Evolutionary conservation across 2,113 vertebrate species (phyloP).

Genomic region (Chlamydotis undulata): DNA sequence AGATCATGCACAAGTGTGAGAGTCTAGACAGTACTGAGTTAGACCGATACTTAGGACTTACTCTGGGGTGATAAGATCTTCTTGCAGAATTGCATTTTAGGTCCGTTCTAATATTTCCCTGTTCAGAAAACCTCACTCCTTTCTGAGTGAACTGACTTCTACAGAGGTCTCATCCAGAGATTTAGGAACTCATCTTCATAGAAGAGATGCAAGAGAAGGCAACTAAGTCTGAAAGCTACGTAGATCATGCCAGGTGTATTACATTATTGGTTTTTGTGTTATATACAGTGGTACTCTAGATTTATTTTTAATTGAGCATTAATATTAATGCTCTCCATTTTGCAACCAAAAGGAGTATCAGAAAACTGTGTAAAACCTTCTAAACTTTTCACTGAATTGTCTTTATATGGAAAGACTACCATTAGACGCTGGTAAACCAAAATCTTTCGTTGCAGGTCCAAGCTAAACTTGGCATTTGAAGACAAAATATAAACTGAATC

Average conservation of each 20-base stretch:
- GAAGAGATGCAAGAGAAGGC: not conserved
- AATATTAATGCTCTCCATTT: not conserved
- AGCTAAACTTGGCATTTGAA: conserved; percentile 32
- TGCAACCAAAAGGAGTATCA: not conserved
- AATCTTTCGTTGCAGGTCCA: conserved; percentile 36
- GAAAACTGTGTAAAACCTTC: conserved; percentile 15
- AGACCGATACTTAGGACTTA: not conserved
- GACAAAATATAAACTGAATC: conserved; percentile 18
- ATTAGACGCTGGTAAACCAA: conserved; percentile 49
- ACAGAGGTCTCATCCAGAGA: not conserved
- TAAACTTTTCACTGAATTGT: conserved; percentile 8
- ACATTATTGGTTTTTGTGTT: not conserved
- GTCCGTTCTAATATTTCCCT: not conserved
- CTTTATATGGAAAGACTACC: conserved; percentile 34
- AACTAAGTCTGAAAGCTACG: not conserved
- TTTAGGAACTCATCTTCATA: not conserved
- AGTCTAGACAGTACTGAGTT: not conserved
- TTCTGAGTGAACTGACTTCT: not conserved
- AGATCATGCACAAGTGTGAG: not conserved
- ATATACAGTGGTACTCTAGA: not conserved
- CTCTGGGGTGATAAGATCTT: not conserved
- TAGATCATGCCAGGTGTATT: not conserved
- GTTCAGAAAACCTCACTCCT: not conserved
- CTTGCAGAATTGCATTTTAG: not conserved
- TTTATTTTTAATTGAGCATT: not conserved